These are phyloP conservation scores for Hylia prasina DNA, from an alignment of 2,113 vertebrate genomes.

Conservation along the genomic window DNA sequence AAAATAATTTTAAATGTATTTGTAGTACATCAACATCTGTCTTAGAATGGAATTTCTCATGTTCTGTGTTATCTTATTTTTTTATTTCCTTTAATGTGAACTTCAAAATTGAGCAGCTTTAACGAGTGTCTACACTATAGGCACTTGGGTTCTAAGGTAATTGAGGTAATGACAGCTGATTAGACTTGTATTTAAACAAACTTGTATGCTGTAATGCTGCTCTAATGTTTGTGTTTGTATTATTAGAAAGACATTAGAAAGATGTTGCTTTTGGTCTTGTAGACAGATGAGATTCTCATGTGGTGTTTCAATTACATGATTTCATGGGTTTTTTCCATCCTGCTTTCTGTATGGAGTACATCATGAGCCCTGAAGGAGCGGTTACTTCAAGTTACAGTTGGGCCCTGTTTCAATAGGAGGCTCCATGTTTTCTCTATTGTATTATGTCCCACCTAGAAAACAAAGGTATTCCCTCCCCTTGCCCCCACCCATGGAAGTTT, in stretches of 20 bases:
- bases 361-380: background rate
- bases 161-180: background rate
- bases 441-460: background rate
- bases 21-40: background rate
- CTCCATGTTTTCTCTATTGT: background rate
- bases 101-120: background rate
- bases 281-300: no score
- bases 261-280: background rate
- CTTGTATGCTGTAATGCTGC: background rate
- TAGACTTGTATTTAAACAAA: background rate
- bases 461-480: background rate
- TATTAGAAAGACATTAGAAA: background rate
- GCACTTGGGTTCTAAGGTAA: background rate
- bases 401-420: background rate
- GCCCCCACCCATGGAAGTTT: background rate
- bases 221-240: background rate
- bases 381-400: background rate
- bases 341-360: rapidly evolving
- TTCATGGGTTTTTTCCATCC: background rate
- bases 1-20: background rate
- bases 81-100: background rate
- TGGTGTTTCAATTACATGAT: background rate
- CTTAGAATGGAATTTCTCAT: background rate
- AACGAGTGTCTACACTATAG: background rate
- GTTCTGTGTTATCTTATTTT: background rate